These are phyloP conservation scores for Pomatorhinus ruficollis DNA, from an alignment of 2,113 vertebrate species.

Conservation along the genomic window DNA sequence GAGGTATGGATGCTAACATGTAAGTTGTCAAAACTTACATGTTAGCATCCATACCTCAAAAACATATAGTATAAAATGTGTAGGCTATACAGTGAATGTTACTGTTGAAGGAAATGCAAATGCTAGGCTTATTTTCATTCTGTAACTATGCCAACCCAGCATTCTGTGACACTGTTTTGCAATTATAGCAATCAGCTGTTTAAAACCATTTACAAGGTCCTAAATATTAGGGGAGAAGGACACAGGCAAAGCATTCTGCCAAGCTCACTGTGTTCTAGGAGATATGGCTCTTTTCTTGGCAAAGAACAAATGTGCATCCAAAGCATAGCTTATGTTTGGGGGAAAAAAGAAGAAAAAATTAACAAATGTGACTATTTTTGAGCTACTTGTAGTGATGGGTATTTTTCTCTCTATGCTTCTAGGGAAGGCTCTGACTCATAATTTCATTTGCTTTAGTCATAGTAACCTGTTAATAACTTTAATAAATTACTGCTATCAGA, in stretches of 20 bases:
- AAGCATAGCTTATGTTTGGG: neutral
- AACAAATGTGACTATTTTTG: neutral
- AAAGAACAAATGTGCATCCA: neutral
- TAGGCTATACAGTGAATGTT: neutral
- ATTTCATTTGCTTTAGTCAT: neutral
- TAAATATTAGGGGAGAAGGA: neutral
- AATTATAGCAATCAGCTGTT: neutral
- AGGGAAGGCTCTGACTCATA: neutral
- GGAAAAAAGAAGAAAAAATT: accelerated
- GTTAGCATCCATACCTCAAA: neutral
- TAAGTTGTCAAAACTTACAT: neutral
- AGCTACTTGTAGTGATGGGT: neutral
- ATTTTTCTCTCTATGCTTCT: neutral
- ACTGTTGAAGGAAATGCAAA: neutral
- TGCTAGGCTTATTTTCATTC: neutral
- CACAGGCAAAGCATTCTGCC: neutral
- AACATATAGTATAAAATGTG: accelerated
- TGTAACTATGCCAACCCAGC: neutral
- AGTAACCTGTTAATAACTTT: neutral
- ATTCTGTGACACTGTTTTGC: neutral
- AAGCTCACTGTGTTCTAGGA: neutral
- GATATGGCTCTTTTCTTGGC: neutral
- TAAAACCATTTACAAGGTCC: neutral
- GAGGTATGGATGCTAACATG: too few relatives aligned
- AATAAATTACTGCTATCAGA: neutral